phyloP scores from a whole-genome alignment of 2,113 vertebrate genomes.

The Pollachius pollachius region DNA sequence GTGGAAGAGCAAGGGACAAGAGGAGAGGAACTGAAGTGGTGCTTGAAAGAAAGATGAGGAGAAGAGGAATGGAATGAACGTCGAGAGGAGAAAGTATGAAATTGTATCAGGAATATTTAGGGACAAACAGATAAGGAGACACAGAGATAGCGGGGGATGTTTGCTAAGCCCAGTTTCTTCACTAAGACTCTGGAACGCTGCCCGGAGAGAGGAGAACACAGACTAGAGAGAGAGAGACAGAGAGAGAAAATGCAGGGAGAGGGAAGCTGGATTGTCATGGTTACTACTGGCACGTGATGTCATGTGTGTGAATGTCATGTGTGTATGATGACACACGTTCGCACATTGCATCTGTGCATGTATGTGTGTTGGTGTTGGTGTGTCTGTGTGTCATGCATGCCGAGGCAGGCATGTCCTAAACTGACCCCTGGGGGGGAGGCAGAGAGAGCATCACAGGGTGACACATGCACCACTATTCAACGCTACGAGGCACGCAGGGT shows the following conservation, averaged over 20 bases:
- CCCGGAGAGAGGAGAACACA: conserved; percentile 48
- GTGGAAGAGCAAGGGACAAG: background rate
- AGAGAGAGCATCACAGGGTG: no score
- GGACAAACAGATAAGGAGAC: conserved; percentile 2
- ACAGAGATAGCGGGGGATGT: background rate
- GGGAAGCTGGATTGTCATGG: conserved; percentile 67
- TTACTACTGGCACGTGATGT: conserved; percentile 41
- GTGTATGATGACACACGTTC: background rate
- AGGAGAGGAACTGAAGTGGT: background rate
- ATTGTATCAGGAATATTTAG: conserved; percentile 13
- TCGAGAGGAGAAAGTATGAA: conserved; percentile 22
- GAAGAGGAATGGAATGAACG: background rate
- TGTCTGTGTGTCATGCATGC: background rate
- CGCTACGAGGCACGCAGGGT: no score
- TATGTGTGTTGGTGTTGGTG: conserved; percentile 8
- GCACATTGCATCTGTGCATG: background rate
- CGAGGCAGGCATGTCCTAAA: no score
- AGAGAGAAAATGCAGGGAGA: conserved; percentile 22
- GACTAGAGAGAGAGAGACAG: background rate
- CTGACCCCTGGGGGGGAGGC: no score
- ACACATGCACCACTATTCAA: no score
- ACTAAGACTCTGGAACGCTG: conserved; percentile 45
- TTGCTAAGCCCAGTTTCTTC: conserved; percentile 44
- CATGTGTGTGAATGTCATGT: conserved; percentile 12
- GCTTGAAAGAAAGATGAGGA: background rate